phyloP scores from a whole-genome alignment of 2,113 vertebrate genomes.

The Pluvianellus socialis region DNA sequence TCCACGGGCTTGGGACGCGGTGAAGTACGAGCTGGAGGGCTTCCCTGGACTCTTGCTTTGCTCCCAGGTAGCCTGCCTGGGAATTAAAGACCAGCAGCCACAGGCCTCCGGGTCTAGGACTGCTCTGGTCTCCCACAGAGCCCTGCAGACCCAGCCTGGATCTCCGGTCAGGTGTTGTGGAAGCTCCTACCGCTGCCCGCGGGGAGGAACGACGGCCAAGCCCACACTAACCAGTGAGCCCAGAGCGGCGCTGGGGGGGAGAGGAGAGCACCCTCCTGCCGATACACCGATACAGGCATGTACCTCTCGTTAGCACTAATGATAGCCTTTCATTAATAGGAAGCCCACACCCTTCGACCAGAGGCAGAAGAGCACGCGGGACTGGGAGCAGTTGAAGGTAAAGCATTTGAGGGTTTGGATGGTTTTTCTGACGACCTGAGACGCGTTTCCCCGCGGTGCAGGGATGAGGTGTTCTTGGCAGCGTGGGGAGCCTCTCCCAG shows the following conservation, averaged over 20 bases:
- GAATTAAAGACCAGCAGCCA: not conserved
- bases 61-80: not conserved
- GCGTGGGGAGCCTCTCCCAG: not conserved
- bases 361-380: accelerated
- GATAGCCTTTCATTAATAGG: not conserved
- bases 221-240: not conserved
- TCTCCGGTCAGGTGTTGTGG: not conserved
- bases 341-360: not conserved
- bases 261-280: not conserved
- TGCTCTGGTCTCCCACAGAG: not conserved
- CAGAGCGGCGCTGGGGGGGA: accelerated
- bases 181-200: accelerated
- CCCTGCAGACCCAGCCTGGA: not conserved
- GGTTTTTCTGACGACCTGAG: not conserved
- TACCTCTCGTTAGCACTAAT: not conserved
- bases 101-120: not conserved
- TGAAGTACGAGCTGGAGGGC: not conserved
- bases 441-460: accelerated
- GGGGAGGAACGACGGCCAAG: accelerated
- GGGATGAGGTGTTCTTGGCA: not conserved
- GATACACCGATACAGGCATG: not conserved
- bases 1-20: not conserved
- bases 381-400: not conserved
- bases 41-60: not conserved
- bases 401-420: not conserved